Evolutionary conservation across 1,140 invertebrate genomes (phyloP), one percentile per base, ranked within the genome.

Genomic region (Aphaenogaster rudis): DNA sequence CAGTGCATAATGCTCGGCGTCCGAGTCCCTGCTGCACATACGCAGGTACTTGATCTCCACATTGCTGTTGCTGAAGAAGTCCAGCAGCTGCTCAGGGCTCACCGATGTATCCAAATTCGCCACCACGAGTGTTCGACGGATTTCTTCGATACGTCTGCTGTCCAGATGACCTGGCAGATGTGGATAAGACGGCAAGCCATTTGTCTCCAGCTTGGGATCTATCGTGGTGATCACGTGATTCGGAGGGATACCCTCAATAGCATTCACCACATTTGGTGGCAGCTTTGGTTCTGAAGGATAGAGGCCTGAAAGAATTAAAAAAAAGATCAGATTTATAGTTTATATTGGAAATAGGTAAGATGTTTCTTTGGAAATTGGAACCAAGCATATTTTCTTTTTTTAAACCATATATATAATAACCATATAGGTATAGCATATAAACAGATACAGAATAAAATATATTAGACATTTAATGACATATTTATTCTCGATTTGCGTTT

Each of bases 41-140:
- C 99, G 96, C 13, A 99, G 96, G 95, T 99, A 99, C 94, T 99
- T 99, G 0, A 99, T 98, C 96, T 99, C 99, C 21, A 99, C 98
- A 72, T 97, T 98, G 67, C 96, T 95, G 88, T 96, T 96, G 80
- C 96, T 96, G 93, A 99, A 99, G 94, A 98, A 98, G 80, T 98
- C 97, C 92, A 99, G 96, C 1, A 99, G 92, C 80, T 98, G 97
- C 54, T 98, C 97, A 7, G 97, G 95, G 0, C 97, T 97, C 87
- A 97, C 96, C 80, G 96, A 96, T 45, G 96, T 88, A 71, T 95
- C 95, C 86, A 98, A 96, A 64, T 99, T 96, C 90, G 98, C 98
- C 59, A 97, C 96, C 1, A 99, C 96, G 59, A 99, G 96, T 0
- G 99, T 99, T 74, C 99, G 96, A 13, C 99, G 96, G 33, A 99